Evolutionary conservation across 2,888 invertebrate species (phyloP), one percentile per base, ranked within the genome.

Genomic region (Netelia fuscicornis): DNA sequence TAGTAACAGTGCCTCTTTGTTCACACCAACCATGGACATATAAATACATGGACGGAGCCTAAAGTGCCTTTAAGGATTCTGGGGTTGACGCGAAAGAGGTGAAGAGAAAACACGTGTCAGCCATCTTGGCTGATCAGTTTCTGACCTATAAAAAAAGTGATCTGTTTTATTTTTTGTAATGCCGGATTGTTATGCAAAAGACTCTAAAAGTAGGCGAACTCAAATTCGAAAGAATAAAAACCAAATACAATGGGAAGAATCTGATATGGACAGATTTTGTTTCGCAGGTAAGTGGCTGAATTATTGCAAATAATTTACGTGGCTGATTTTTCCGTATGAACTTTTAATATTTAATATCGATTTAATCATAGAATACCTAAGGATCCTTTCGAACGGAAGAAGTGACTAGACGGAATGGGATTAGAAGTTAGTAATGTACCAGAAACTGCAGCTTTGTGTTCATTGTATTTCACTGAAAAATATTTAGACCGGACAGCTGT

Each of bases 121-220:
- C n/a, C n/a, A n/a, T n/a, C n/a, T n/a, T n/a, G n/a, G n/a, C n/a
- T n/a, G n/a, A n/a, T n/a, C n/a, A n/a, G n/a, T n/a, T n/a, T n/a
- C n/a, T n/a, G n/a, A n/a, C n/a, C n/a, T n/a, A n/a, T n/a, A n/a
- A n/a, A n/a, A n/a, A n/a, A n/a, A n/a, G n/a, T n/a, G n/a, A n/a
- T n/a, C n/a, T n/a, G n/a, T n/a, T n/a, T n/a, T n/a, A n/a, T n/a
- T n/a, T n/a, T n/a, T n/a, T n/a, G n/a, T n/a, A n/a, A n/a, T n/a
- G n/a, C n/a, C n/a, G n/a, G n/a, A n/a, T n/a, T n/a, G 30, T 5
- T 30, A 30, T 65, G 65, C 65, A 65, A 42, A 65, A 65, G 20
- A 64, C 10, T 58, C 23, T 11, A 58, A 58, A 6, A 58, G 23
- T 58, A 58, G 23, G 11, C 2, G 20, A 23, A 58, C 5, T 23